Evolutionary conservation across 1,140 invertebrate genomes (phyloP), one percentile per base, ranked within the genome.

Genomic region (Drosophila tristis): DNA sequence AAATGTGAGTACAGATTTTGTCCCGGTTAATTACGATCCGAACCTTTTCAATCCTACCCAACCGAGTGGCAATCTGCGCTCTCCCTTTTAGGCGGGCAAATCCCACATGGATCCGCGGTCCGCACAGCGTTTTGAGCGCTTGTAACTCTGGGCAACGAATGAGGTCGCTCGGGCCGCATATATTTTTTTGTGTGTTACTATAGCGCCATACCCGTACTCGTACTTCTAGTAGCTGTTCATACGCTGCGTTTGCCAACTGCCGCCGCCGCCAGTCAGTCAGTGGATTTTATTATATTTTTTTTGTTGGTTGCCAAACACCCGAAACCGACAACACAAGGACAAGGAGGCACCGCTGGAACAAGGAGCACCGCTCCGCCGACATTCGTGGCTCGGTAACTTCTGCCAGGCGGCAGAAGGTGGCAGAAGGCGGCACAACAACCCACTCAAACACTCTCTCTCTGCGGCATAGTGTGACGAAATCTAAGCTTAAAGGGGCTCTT

Each of bases 131-230:
- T 87, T 87, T 84, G 35, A 61, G 61, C 84, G 85, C 73, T 84
- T 78, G 79, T 90, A 89, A 89, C 85, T 84, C 76, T 77, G 79
- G 84, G 84, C 76, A 84, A 89, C 84, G 84, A 89, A 89, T 89
- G 84, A 90, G 84, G 67, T 20, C 20, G 20, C 23, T 89, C 85
- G 85, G 51, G 58, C 65, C 71, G 60, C 53, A 53, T 39, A 39
- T 29, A 29, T 65, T 64, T 26, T 66, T 66, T 35, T 62, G 42
- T 50, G 55, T 55, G 56, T 60, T 65, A 48, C 61, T 67, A 74
- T 75, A 66, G 72, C 71, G 61, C 31, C 31, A 35, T 11, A 70
- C 71, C 67, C 73, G 67, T 68, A 68, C 4, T 60, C 55, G 77
- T 80, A 74, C 67, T 74, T 80, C 76, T 73, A 77, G 74, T 45